Evolutionary conservation across 2,888 invertebrate species (phyloP).

Genomic region (Hofmannophila pseudospretella): DNA sequence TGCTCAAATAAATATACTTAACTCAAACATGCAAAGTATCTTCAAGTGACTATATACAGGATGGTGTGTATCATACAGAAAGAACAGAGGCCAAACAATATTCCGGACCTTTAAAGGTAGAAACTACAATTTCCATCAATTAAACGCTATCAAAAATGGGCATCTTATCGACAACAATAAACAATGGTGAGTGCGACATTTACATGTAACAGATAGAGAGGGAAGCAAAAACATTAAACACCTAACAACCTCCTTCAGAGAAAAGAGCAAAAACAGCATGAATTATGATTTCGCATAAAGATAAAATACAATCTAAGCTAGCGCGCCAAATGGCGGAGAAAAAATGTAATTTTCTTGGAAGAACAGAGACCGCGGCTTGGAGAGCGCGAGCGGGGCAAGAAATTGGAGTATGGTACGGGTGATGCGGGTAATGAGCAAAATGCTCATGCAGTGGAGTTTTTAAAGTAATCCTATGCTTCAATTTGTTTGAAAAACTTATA

Average conservation of each 20-base stretch:
- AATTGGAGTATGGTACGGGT: slow-evolving; percentile 25
- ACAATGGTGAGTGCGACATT: slow-evolving; percentile 54
- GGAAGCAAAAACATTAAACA: slow-evolving; percentile 59
- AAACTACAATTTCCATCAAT: slow-evolving; percentile 27
- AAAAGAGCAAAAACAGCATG: slow-evolving; percentile 64
- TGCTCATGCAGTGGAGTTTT: slow-evolving; percentile 12
- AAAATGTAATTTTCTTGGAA: slow-evolving; percentile 63
- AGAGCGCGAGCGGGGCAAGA: slow-evolving; percentile 44
- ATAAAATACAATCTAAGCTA: slow-evolving; percentile 73
- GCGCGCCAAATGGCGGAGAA: slow-evolving; percentile 66
- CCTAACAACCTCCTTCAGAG: slow-evolving; percentile 48
- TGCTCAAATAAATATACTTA: too few relatives aligned
- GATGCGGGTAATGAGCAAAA: slow-evolving; percentile 15
- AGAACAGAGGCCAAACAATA: too few relatives aligned
- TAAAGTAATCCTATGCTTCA: slow-evolving; percentile 18
- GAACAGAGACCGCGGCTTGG: slow-evolving; percentile 46
- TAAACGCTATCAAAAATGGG: slow-evolving; percentile 42
- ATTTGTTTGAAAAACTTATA: slow-evolving; percentile 23
- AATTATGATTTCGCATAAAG: slow-evolving; percentile 75
- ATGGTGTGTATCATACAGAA: too few relatives aligned
- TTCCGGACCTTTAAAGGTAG: not conserved
- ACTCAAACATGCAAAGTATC: too few relatives aligned
- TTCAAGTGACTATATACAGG: too few relatives aligned
- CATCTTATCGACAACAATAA: slow-evolving; percentile 52
- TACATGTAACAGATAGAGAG: slow-evolving; percentile 48